A percentile compares a stretch with the other conserved stretches of the same genome.
phyloP scores from a whole-genome alignment of 1,140 invertebrate genomes.

The Saccostrea cuccullata region DNA sequence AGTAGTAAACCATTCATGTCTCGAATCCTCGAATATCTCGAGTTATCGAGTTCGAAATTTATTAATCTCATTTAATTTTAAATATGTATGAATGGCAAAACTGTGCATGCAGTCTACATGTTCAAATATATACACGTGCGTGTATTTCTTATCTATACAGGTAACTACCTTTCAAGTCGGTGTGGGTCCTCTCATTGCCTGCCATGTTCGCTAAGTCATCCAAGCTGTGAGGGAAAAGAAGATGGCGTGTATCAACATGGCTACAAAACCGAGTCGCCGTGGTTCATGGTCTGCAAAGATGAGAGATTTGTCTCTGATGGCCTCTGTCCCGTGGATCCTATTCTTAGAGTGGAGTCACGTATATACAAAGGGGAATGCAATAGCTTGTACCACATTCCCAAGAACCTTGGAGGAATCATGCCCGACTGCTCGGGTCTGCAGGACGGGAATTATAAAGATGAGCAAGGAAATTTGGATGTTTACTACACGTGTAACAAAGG shows the following conservation, averaged over 20 bases:
- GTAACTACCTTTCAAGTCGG: conserved; percentile 49
- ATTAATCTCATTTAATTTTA: no score
- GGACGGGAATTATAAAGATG: conserved; percentile 53
- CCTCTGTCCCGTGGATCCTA: conserved; percentile 37
- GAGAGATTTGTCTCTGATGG: conserved; percentile 50
- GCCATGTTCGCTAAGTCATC: conserved; percentile 47
- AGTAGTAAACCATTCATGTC: no score
- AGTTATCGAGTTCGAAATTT: no score
- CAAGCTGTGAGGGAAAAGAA: conserved; percentile 56
- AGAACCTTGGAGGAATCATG: conserved; percentile 52
- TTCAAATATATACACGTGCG: no score
- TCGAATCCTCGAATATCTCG: no score
- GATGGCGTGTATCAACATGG: conserved; percentile 51
- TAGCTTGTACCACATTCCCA: conserved; percentile 50
- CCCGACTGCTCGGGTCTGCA: conserved; percentile 46
- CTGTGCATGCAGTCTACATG: no score
- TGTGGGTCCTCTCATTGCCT: conserved; percentile 47
- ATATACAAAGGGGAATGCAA: conserved; percentile 49
- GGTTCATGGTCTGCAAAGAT: conserved; percentile 54
- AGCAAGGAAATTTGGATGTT: conserved; percentile 48
- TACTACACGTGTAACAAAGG: conserved; percentile 52
- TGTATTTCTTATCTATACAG: conserved; percentile 7
- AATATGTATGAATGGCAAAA: no score
- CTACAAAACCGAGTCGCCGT: conserved; percentile 52
- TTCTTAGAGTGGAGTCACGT: conserved; percentile 39